Base-by-base conservation (phyloP, 2,797 vertebrate species). In the Gallinago nigripennis region DNA sequence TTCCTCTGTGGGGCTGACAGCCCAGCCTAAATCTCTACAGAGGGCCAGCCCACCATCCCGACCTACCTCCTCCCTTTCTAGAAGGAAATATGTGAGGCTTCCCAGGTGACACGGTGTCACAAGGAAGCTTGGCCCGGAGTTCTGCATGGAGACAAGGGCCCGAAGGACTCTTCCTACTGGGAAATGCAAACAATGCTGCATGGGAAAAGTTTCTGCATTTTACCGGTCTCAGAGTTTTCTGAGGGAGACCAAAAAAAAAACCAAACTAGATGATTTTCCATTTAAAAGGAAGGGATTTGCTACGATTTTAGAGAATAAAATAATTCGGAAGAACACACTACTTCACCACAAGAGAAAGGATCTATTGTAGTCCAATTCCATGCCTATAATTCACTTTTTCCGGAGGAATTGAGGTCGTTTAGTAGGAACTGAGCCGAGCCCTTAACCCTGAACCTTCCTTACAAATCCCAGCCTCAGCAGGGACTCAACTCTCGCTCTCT, bases 331-430 rank as follows among this genome's bases (percentile, higher is more conserved):
- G 75, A 72, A 90, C 23, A 71, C 71, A 75, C 37, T 66, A 37
- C 69, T 84, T 89, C 68, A 53, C 79, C 84, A 46, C 82, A 81
- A 8, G 33, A 93, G 53, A 70, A 95, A 92, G 33, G 24, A 48
- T 41, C 82, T 80, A 93, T 89, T 93, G 92, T 95, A 77, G 53
- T 61, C 50, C 65, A 68, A 75, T 88, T 93, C 89, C 78, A 93
- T 51, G 94, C 79, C 50, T 92, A 33, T 86, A 87, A 93, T 83
- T 66, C 69, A 27, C 56, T 80, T 76, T 71, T 93, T 82, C 88
- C 4, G 0, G n/a, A 86, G 35, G 64, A 92, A 88, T 24, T 79
- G 51, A 88, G 43, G 83, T 86, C 2, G 0, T 86, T 71, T 83
- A 76, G 76, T 8, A 54, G 77, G 9, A 96, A 12, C 37, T 68